These are phyloP conservation scores for Engystomops pustulosus DNA, from an alignment of 2,113 vertebrate species.

Conservation along the genomic window DNA sequence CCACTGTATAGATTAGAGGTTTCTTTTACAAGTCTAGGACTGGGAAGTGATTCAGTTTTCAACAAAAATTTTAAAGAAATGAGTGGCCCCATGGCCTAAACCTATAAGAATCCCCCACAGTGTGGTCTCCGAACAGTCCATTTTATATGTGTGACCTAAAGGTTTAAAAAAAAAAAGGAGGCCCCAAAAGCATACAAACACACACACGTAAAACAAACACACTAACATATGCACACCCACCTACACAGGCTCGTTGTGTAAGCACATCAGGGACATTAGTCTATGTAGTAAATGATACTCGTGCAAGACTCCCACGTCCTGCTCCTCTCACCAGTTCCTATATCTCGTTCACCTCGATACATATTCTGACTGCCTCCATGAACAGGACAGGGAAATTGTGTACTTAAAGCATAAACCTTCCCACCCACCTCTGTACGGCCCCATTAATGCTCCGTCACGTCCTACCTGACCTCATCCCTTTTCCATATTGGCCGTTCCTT, in stretches of 20 bases:
- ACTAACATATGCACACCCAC: background rate
- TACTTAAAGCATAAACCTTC: background rate
- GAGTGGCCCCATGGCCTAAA: background rate
- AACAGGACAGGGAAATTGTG: constrained; percentile 7
- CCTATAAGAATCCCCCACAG: background rate
- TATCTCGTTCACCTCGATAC: background rate
- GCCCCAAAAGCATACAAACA: constrained; percentile 18
- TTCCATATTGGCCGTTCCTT: background rate
- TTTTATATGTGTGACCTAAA: constrained; percentile 6
- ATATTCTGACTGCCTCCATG: background rate
- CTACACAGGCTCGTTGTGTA: background rate
- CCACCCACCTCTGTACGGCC: background rate
- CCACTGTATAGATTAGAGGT: background rate
- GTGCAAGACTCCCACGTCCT: background rate
- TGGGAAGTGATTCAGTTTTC: too few species aligned
- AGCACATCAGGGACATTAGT: constrained; percentile 2
- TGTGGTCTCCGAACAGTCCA: constrained; percentile 21
- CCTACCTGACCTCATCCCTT: background rate
- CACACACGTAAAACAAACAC: background rate
- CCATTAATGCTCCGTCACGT: background rate
- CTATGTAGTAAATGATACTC: constrained; percentile 11
- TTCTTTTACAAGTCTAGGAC: background rate
- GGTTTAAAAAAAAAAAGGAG: constrained; percentile 11
- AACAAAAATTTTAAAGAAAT: too few species aligned
- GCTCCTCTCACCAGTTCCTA: background rate